phyloP scores from a whole-genome alignment of 2,113 vertebrate species.

The Otolemur garnettii region DNA sequence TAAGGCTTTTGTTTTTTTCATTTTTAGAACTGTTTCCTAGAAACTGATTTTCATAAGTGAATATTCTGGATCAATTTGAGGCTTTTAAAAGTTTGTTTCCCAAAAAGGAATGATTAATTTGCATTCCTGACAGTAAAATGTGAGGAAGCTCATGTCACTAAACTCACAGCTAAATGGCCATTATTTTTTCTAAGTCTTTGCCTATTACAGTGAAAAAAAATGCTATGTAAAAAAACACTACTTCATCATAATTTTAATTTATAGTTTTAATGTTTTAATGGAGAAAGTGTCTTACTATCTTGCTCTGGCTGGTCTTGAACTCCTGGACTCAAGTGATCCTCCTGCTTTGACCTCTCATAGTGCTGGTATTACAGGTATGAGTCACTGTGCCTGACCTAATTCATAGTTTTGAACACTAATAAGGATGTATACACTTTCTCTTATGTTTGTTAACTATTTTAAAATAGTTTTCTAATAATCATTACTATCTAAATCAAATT shows the following conservation, averaged over 20 bases:
- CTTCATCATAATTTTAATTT: slow-evolving; percentile 37
- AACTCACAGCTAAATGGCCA: background rate
- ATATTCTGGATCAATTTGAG: slow-evolving; percentile 10
- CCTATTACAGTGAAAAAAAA: background rate
- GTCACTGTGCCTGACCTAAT: background rate
- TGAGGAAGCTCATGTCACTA: background rate
- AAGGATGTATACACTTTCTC: background rate
- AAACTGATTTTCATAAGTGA: background rate
- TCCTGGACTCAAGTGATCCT: no score
- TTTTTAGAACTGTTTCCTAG: background rate
- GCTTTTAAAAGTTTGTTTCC: background rate
- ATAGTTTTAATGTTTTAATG: background rate
- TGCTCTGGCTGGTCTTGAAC: no score
- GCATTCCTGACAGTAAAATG: background rate
- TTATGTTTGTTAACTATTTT: background rate
- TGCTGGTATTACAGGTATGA: no score
- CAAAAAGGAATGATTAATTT: slow-evolving; percentile 25
- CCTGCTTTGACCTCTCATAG: no score
- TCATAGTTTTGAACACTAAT: background rate
- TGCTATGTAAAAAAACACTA: background rate
- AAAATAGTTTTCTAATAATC: slow-evolving; percentile 32
- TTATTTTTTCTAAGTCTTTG: slow-evolving; percentile 15
- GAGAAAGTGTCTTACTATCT: no score
- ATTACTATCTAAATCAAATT: background rate
- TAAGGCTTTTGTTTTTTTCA: background rate